Evolutionary conservation across 2,888 invertebrate species (phyloP), one percentile per base, ranked within the genome.

Genomic region (Noctua comes): DNA sequence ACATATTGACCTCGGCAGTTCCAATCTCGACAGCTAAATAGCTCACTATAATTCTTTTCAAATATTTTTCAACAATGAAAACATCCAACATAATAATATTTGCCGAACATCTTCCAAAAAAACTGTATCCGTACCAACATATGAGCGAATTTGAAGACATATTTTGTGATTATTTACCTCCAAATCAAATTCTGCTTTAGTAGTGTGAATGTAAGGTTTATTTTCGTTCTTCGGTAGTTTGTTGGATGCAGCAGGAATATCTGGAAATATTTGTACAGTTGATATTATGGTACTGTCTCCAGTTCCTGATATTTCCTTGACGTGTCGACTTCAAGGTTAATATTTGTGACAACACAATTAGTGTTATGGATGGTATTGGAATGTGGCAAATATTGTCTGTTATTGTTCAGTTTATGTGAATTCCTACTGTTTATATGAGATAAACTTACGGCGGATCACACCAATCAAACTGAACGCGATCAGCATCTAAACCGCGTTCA

Each of bases 221-320:
- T 77, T 85, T 80, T 80, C 31, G 27, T 21, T 40, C 62, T 68
- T 64, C 11, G 27, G 21, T 18, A 43, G 6, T 48, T 69, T 73
- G 8, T 54, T 57, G 27, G 64, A 70, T 73, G 65, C 21, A 51
- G 51, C n/a, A 69, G 57, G 68, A 79, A 79, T 84, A 80, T 85
- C 74, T 68, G 68, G 68, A 27, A 80, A 89, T 90, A 88, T 90
- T 87, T 89, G 87, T 75, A 76, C 69, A 76, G 78, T 82, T 72
- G 68, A 74, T 79, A 77, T 79, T 79, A 80, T 51, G 69, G 75
- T 69, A 59, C 68, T 74, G 54, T 83, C 82, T 80, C 72, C 68
- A 76, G 79, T 89, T 83, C 77, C 73, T 77, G 76, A 80, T 75
- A 80, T 74, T 82, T 83, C 76, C 79, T 77, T 78, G 76, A 43